Evolutionary conservation across 2,797 vertebrate species (phyloP).

Genomic region (Acanthurus leucopareius): DNA sequence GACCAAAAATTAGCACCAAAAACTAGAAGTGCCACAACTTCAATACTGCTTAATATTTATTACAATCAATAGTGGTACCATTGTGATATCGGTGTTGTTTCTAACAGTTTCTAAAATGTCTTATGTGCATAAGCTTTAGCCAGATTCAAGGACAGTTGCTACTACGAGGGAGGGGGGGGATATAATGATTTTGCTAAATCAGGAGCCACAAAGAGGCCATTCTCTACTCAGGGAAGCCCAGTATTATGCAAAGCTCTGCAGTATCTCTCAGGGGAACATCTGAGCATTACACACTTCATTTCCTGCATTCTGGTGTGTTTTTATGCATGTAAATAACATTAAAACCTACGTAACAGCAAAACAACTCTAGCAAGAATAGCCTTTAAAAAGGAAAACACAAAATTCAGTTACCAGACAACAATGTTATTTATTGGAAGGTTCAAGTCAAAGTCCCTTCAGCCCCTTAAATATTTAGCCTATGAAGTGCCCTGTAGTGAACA

Average conservation of each 20-base stretch:
- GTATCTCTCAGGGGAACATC: not conserved
- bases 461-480: not conserved
- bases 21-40: not conserved
- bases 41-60: not conserved
- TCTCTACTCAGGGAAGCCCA: too few species aligned
- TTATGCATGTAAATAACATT: not conserved
- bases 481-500: not conserved
- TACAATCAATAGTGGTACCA: not conserved
- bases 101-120: not conserved
- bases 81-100: not conserved
- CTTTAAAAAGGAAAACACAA: not conserved
- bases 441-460: too few species aligned
- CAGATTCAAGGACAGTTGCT: constrained; percentile 13
- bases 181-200: not conserved
- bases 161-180: too few species aligned
- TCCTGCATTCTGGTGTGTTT: not conserved
- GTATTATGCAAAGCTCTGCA: too few species aligned
- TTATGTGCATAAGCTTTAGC: not conserved
- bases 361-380: not conserved
- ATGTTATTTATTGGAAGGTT: too few species aligned
- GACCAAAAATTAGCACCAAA: too few species aligned
- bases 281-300: not conserved
- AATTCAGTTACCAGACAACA: not conserved
- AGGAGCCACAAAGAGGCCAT: too few species aligned
- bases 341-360: not conserved